Evolutionary conservation across 2,113 vertebrate species (phyloP), one percentile per base, ranked within the genome.

Genomic region (Epinephelus fuscoguttatus): DNA sequence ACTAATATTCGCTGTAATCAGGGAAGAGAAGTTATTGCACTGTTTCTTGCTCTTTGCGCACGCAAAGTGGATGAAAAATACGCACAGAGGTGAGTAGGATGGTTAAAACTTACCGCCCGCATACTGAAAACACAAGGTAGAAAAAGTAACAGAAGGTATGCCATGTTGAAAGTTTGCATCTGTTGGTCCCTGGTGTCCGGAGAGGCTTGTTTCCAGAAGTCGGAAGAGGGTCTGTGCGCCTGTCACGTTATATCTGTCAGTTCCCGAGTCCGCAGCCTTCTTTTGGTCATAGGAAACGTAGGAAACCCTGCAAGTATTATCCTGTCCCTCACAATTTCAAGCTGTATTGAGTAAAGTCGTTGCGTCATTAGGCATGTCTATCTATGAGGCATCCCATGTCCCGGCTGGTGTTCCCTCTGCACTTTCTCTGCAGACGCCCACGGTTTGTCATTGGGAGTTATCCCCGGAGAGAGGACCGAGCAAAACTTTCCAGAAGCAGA

Each of bases 351-450:
- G 92, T 92, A 85, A 92, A 90, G 55, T 75, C 47, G 81, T 86
- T 93, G 92, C 93, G 94, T 95, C 93, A 95, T 90, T 62, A 74
- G 82, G 81, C 86, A 91, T 15, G 90, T 80, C 89, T 83, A 18
- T 74, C 59, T 52, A 25, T 14, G 74, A 86, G 85, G 89, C 82
- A 90, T 90, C 82, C 68, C 61, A 33, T 74, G 25, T 55, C 70
- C 75, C 40, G 74, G 45, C 72, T 42, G 83, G 75, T 71, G 69
- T 82, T 86, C 45, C 84, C 87, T 30, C 69, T 18, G 4, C 79
- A 72, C 69, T 68, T 37, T 62, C 17, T 15, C 78, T 12, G 60
- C 64, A 21, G 75, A 63, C 84, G 80, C 85, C 88, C 84, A 84
- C 80, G 37, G 66, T 21, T 64, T 64, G 52, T 47, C 59, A 21